These are phyloP conservation scores for Drosophila prosaltans DNA, from an alignment of 1,140 invertebrate species.

Conservation along the genomic window DNA sequence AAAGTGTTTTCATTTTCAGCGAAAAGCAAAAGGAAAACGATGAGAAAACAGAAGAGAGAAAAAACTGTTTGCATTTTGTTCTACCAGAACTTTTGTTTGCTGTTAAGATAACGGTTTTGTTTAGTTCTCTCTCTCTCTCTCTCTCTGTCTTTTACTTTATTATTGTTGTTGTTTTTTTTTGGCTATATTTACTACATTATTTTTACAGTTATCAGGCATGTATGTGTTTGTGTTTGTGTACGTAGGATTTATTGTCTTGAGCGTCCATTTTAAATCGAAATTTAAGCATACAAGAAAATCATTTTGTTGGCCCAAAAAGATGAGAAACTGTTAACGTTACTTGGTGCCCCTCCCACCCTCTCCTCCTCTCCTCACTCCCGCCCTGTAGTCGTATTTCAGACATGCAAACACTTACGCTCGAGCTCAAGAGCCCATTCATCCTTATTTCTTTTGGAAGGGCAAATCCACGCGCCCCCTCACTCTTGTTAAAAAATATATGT, in stretches of 20 bases:
- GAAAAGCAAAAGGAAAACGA: constrained; percentile 32
- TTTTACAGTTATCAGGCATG: constrained; percentile 30
- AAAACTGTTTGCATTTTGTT: constrained; percentile 73
- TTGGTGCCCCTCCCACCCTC: not conserved
- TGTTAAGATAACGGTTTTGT: constrained; percentile 58
- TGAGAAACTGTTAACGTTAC: constrained; percentile 21
- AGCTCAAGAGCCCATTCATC: constrained; percentile 56
- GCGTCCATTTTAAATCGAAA: constrained; percentile 60
- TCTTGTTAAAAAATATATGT: not conserved
- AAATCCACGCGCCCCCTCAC: not conserved
- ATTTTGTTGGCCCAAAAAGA: constrained; percentile 37
- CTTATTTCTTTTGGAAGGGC: constrained; percentile 45
- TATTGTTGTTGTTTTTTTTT: constrained; percentile 16
- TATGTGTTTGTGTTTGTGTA: constrained; percentile 4
- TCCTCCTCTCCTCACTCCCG: not conserved
- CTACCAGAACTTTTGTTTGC: constrained; percentile 66
- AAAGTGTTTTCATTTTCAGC: constrained; percentile 38
- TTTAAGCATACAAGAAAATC: constrained; percentile 46
- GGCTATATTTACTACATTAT: constrained; percentile 49
- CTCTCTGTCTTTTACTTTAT: not conserved
- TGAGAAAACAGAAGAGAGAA: constrained; percentile 1
- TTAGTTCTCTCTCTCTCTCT: constrained; percentile 26
- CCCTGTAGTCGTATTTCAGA: not conserved
- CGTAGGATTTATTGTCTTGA: constrained; percentile 55
- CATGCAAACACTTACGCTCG: not conserved